phyloP scores from a whole-genome alignment of 1,140 invertebrate genomes.

The Battus philenor region DNA sequence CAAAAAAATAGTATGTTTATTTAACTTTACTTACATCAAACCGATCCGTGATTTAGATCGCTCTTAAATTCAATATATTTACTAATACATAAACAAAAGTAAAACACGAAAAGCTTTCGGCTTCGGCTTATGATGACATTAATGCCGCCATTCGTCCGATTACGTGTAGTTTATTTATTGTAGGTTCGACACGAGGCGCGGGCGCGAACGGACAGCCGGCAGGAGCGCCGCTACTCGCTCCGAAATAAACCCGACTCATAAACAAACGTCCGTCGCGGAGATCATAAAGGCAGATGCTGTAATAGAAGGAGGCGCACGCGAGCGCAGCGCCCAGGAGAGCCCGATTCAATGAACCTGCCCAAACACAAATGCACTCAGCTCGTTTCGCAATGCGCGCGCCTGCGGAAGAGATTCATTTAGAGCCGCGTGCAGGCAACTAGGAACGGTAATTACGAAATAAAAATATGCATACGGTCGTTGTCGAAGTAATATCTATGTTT shows the following conservation, averaged over 20 bases:
- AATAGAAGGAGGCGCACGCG: slow-evolving; percentile 18
- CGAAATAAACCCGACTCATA: slow-evolving; percentile 36
- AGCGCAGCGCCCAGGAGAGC: slow-evolving; percentile 4
- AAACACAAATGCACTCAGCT: slow-evolving; percentile 6
- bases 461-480: no score
- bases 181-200: not conserved
- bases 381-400: not conserved
- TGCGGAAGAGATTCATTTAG: not conserved
- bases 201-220: slow-evolving; percentile 29
- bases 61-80: no score
- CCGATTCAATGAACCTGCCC: slow-evolving; percentile 6
- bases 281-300: slow-evolving; percentile 33
- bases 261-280: slow-evolving; percentile 25
- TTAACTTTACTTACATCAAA: no score
- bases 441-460: no score
- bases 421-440: no score
- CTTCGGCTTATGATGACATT: not conserved
- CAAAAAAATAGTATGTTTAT: no score
- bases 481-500: no score
- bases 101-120: no score
- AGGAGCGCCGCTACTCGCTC: slow-evolving; percentile 23
- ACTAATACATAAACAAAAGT: no score
- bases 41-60: no score
- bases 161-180: not conserved
- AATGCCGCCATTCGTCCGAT: not conserved